A percentile compares a stretch with the other conserved stretches of the same genome.
These are phyloP conservation scores for Panthera uncia DNA, from an alignment of 2,113 vertebrate species.

Conservation along the genomic window DNA sequence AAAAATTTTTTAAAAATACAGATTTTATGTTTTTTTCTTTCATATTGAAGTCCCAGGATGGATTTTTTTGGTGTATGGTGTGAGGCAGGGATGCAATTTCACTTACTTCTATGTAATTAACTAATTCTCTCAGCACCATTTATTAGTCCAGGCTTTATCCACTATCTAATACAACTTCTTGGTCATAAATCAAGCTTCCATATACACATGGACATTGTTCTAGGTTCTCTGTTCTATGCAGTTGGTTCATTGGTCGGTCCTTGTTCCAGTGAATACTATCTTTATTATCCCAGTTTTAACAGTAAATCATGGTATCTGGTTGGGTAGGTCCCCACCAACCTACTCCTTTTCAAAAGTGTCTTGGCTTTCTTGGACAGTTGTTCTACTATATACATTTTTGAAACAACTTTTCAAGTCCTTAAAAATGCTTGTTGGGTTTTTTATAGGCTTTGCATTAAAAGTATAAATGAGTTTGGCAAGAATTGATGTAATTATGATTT, in stretches of 20 bases:
- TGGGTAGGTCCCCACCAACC: background rate
- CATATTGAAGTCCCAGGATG: background rate
- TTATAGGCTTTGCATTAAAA: background rate
- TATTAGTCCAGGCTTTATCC: background rate
- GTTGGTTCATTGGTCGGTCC: background rate
- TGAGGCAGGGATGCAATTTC: background rate
- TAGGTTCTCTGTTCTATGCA: background rate
- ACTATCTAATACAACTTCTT: background rate
- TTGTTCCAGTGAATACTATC: background rate
- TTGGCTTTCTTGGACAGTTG: background rate
- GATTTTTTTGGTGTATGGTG: background rate
- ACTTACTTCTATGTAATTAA: background rate
- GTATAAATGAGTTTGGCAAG: background rate
- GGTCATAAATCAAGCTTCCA: background rate
- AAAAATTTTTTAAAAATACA: background rate
- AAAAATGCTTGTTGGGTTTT: constrained; percentile 4
- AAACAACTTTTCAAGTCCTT: constrained; percentile 10
- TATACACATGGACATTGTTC: background rate
- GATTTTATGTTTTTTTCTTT: background rate
- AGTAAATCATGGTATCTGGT: background rate
- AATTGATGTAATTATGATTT: background rate
- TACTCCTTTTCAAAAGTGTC: background rate
- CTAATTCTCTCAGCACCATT: background rate
- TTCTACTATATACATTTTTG: background rate
- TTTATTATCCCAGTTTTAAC: background rate